A percentile compares a stretch with the other conserved stretches of the same genome.
Conservation (phyloP, 2,888 invertebrate species). For the Linyphia triangularis region DNA sequence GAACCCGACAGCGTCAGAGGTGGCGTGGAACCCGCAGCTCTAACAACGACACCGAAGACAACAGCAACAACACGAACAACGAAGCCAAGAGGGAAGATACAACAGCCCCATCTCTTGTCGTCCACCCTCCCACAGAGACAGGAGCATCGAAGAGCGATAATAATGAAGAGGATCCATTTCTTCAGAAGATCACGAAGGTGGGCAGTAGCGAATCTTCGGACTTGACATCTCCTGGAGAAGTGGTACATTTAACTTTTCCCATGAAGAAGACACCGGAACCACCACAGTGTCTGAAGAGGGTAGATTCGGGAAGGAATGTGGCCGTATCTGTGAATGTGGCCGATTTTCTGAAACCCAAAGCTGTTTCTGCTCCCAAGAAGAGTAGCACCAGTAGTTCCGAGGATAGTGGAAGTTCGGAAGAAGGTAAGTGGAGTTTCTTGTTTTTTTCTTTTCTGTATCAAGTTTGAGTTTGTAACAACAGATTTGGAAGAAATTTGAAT, state of each 20-base stretch:
- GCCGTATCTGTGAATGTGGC: constrained; percentile 67
- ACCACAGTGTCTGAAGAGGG: constrained; percentile 45
- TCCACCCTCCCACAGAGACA: constrained; percentile 21
- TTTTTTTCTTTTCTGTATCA: too few species aligned
- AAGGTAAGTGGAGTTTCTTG: constrained; percentile 14
- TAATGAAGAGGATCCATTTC: background rate
- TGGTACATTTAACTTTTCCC: constrained; percentile 65
- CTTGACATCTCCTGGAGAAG: constrained; percentile 61
- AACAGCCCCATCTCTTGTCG: constrained; percentile 30
- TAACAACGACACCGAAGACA: constrained; percentile 56
- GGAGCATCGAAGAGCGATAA: background rate
- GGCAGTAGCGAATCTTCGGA: constrained; percentile 70
- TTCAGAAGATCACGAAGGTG: constrained; percentile 30
- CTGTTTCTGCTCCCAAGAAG: constrained; percentile 8
- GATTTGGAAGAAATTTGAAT: too few species aligned
- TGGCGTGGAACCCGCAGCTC: constrained; percentile 35
- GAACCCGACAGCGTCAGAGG: constrained; percentile 41
- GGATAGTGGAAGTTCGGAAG: constrained; percentile 29
- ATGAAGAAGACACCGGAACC: constrained; percentile 25
- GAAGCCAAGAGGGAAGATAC: constrained; percentile 12
- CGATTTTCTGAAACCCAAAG: constrained; percentile 66
- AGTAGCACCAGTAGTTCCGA: constrained; percentile 25
- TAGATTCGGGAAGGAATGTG: constrained; percentile 71
- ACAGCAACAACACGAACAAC: constrained; percentile 20
- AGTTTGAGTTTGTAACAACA: too few species aligned